Conservation (phyloP, 2,888 invertebrate species). For the Chrysolina haemoptera region DNA sequence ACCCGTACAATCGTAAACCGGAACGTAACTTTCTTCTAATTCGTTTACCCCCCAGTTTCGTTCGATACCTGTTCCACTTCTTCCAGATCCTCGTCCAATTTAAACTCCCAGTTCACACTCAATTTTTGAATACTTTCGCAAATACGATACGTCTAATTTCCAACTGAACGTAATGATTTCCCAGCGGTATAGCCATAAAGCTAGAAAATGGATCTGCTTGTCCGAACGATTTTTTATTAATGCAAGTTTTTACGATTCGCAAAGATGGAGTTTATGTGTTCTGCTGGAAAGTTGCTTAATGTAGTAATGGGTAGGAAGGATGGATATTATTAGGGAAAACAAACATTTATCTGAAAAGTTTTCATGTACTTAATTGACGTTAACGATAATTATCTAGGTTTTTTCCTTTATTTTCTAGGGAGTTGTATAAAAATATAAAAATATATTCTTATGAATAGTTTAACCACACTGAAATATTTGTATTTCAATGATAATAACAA, state of each 20-base stretch:
- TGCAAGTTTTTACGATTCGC: constrained; percentile 16
- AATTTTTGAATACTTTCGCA: constrained; percentile 23
- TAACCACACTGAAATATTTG: too few species aligned
- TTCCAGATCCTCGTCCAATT: constrained; percentile 1
- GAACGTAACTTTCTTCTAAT: background rate
- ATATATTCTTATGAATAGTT: too few species aligned
- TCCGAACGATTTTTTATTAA: constrained; percentile 7
- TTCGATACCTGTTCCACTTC: background rate
- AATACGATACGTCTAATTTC: constrained; percentile 36
- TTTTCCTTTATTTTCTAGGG: too few species aligned
- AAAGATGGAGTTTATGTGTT: constrained; percentile 6
- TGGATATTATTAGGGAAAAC: background rate
- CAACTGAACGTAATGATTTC: constrained; percentile 35
- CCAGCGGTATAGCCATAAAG: constrained; percentile 35
- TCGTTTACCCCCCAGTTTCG: background rate
- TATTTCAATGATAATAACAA: too few species aligned
- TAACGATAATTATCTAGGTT: too few species aligned
- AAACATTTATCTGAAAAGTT: background rate
- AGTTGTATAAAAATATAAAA: too few species aligned
- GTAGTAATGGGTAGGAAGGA: background rate
- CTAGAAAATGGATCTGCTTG: constrained; percentile 27
- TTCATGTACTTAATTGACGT: too few species aligned
- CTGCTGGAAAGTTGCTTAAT: background rate
- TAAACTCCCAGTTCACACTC: constrained; percentile 16
- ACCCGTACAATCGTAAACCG: background rate